A percentile compares a stretch with the other conserved stretches of the same genome.
Conservation (phyloP, 2,888 invertebrate genomes). For the Idaea biselata region DNA sequence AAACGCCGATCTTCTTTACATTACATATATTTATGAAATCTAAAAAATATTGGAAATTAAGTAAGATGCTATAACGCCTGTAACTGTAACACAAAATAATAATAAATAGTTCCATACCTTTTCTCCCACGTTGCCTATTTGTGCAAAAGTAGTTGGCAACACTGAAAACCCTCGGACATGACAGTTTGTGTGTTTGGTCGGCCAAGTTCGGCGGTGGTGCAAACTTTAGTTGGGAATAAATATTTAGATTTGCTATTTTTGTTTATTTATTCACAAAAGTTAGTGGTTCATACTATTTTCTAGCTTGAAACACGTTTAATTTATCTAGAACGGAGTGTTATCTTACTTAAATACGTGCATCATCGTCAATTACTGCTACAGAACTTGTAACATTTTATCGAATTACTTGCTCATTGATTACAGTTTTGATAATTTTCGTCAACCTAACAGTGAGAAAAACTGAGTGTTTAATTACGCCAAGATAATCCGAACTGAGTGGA, state of each 20-base stretch:
- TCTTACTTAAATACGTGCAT: conserved; percentile 17
- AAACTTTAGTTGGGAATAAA: not conserved
- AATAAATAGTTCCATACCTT: not conserved
- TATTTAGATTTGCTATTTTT: not conserved
- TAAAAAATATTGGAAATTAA: too few relatives aligned
- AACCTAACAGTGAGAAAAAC: conserved; percentile 26
- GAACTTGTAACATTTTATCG: conserved; percentile 53
- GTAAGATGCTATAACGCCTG: too few relatives aligned
- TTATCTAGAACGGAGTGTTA: not conserved
- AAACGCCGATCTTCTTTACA: too few relatives aligned
- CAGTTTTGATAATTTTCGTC: conserved; percentile 33
- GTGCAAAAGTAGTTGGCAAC: not conserved
- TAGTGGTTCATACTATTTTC: not conserved
- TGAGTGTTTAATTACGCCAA: conserved; percentile 18
- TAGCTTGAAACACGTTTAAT: conserved; percentile 9
- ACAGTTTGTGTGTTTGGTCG: conserved; percentile 26
- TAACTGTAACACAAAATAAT: too few relatives aligned
- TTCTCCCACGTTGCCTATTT: not conserved
- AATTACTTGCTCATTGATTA: conserved; percentile 40
- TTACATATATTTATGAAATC: too few relatives aligned
- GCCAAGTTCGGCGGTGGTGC: conserved; percentile 22
- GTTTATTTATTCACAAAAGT: not conserved
- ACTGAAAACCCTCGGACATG: conserved; percentile 14
- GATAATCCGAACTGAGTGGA: conserved; percentile 20
- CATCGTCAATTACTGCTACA: conserved; percentile 41